Base-by-base conservation (phyloP, 1,140 invertebrate genomes). In the Fopius arisanus region DNA sequence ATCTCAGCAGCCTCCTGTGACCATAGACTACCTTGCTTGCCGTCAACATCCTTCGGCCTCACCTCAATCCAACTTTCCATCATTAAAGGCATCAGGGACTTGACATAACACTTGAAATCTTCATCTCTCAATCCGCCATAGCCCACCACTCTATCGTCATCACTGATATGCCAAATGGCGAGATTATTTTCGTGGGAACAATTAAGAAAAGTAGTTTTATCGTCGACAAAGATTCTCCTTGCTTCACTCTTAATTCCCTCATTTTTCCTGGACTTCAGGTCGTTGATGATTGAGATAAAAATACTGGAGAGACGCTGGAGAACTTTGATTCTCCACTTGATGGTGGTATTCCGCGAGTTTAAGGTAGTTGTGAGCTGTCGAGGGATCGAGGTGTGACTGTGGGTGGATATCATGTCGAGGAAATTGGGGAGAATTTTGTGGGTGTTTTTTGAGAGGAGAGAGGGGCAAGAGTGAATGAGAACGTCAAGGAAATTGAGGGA, bases 401-500 rank as follows among this genome's bases (percentile, higher is more conserved):
- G 87, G 75, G 90, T 92, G 0, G 93, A 94, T 79, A 96, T 95
- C 88, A 96, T 92, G 75, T 94, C 92, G 7, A 96, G 87, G 80
- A 96, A 95, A 82, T 93, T 93, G 12, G 91, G 90, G 62, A 96
- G 84, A 7, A 96, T 91, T 81, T 92, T 92, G 63, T 90, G 89
- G 65, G 91, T 91, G 80, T 92, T 90, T 62, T 89, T 84, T 0
- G 91, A 90, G 10, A 95, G 84, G 33, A 94, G 86, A 43, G 83
- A 79, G 3, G 91, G 91, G 69, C 91, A 89, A 67, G 91, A 89
- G 37, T 90, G 83, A 14, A 94, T 82, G 21, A 96, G 85, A 67
- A 91, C 89, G 79, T 95, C 95, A n/a, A 96, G 85, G 66, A 95
- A 90, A 7, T 91, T 79, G 1, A 97, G 84, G 0, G 95, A 95